Evolutionary conservation across 2,797 vertebrate genomes (phyloP).

Genomic region (Sebastes itinus): DNA sequence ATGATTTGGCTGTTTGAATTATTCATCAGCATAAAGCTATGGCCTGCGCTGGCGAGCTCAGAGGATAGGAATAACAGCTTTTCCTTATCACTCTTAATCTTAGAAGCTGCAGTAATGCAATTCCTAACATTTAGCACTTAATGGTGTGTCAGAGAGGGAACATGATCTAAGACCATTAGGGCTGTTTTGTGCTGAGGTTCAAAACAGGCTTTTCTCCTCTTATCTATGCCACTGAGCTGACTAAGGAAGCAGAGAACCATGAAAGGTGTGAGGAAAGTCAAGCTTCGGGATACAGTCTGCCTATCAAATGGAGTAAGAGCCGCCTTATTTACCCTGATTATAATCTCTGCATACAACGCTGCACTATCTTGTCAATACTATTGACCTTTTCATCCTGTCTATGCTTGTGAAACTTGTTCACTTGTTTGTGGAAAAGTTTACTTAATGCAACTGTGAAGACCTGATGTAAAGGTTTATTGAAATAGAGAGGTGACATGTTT

Average conservation of each 20-base stretch:
- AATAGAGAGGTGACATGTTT: neutral
- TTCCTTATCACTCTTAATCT: constrained; percentile 92
- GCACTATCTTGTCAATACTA: neutral
- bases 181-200: constrained; percentile 85
- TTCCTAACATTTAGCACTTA: constrained; percentile 91
- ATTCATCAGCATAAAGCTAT: constrained; percentile 89
- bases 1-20: constrained; percentile 92
- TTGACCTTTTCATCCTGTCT: neutral
- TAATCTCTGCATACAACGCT: neutral
- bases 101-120: constrained; percentile 87
- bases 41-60: constrained; percentile 84
- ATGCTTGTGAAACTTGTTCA: neutral
- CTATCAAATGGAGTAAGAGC: constrained; percentile 14
- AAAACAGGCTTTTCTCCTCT: constrained; percentile 78
- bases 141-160: constrained; percentile 84
- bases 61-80: constrained; percentile 88
- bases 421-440: neutral
- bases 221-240: constrained; percentile 66
- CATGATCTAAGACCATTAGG: constrained; percentile 86
- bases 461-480: neutral
- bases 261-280: constrained; percentile 65
- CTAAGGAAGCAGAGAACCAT: constrained; percentile 46
- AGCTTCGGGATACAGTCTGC: constrained; percentile 37
- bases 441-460: neutral
- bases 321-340: neutral